A percentile compares a stretch with the other conserved stretches of the same genome.
These are phyloP conservation scores for Hyles lineata DNA, from an alignment of 2,888 invertebrate species.

Conservation along the genomic window DNA sequence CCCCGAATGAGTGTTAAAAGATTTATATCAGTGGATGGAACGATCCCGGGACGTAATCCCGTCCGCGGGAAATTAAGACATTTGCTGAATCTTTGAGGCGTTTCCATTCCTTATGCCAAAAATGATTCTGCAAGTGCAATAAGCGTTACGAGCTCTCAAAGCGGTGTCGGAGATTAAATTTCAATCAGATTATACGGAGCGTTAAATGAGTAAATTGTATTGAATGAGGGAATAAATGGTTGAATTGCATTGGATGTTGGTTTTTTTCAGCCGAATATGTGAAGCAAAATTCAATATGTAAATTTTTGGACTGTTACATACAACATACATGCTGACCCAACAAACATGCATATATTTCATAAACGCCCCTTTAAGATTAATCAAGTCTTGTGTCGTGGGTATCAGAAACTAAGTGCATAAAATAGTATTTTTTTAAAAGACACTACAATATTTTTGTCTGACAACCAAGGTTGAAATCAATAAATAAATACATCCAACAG, in stretches of 20 bases:
- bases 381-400: no score
- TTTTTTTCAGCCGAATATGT: not conserved
- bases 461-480: no score
- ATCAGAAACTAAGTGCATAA: no score
- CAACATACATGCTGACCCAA: no score
- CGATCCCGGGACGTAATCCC: slow-evolving; percentile 63
- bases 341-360: no score
- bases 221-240: slow-evolving; percentile 1
- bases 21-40: slow-evolving; percentile 77
- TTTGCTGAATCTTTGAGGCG: slow-evolving; percentile 49
- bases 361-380: no score
- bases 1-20: slow-evolving; percentile 80
- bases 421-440: no score
- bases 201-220: slow-evolving; percentile 13
- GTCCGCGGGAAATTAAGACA: slow-evolving; percentile 75
- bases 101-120: slow-evolving; percentile 20
- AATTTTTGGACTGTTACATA: no score
- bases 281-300: no score
- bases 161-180: slow-evolving; percentile 30
- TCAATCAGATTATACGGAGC: slow-evolving; percentile 26
- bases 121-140: slow-evolving; percentile 25
- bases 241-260: not conserved
- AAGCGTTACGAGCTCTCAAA: slow-evolving; percentile 28
- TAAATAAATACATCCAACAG: no score
- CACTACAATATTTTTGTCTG: no score